Base-by-base conservation (phyloP, 2,888 invertebrate species). In the Cepaea hortensis region DNA sequence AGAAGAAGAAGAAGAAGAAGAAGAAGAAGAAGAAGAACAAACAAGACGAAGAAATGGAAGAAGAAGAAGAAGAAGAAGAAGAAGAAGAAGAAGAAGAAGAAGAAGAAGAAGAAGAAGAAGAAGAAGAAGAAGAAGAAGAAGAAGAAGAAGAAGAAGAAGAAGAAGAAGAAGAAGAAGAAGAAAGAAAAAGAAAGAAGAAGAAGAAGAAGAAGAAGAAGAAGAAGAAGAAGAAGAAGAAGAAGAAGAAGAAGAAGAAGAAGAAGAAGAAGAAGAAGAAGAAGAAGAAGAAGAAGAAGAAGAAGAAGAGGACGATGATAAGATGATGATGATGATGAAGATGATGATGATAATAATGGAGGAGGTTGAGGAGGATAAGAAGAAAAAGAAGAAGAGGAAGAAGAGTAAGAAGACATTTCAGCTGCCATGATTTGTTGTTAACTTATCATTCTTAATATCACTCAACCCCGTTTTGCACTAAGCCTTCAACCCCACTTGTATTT, bases 1-100 rank as follows among this genome's bases (percentile, higher is more conserved):
- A 46, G 46, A 7, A 9, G 3, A n/a, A 7, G 23, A 23, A n/a
- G 5, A n/a, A 20, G n/a, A 7, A n/a, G 23, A 23, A 23, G n/a
- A 72, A 9, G 23, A 72, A 23, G 23, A 23, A 23, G n/a, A 72
- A 72, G 9, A n/a, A 72, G n/a, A 13, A 73, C 4, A 11, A 73
- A 73, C 1, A 35, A 62, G 65, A 50, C 48, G 65, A 62, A 62
- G 46, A 20, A 77, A 76, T 62, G 62, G 35, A 50, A 77, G 76
- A 84, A 76, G 35, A 76, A 76, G 77, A 73, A 62, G 62, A 62
- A 77, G 76, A 73, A 46, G 76, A 48, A 76, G 84, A 61, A 46
- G 76, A 75, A 76, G 83, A 83, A 73, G 73, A 73, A 83, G 83
- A 83, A 48, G 75, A 61, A 73, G 84, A 84, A 73, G 73, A 84